Base-by-base conservation (phyloP, 2,797 vertebrate genomes). In the Gila robusta region DNA sequence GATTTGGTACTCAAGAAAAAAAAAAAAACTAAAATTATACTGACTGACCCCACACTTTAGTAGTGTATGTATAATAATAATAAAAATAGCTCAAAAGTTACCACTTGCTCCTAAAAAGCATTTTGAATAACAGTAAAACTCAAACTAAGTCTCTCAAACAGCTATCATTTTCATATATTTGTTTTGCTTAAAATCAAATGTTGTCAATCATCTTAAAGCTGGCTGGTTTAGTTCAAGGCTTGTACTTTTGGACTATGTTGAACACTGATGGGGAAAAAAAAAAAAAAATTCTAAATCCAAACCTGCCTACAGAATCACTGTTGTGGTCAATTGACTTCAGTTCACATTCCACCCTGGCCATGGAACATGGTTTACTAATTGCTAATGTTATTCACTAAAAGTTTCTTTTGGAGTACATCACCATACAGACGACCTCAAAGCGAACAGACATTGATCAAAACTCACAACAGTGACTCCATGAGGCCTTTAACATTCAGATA, bases 401-500 rank as follows among this genome's bases (percentile, higher is more conserved):
- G 9, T 26, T 79, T 41, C 5, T 59, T 5, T 41, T 26, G 3
- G 32, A 54, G 9, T 5, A 35, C 9, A 71, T 69, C 17, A 21
- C 19, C 8, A 37, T 69, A 21, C 5, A 37, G 67, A 54, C 0
- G 23, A 44, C 69, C 37, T 41, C 69, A 52, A 54, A 59, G 23
- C 0, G 7, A 21, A 66, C 59, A 79, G 59, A 32, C n/a, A 21
- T 21, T 8, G 35, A 47, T 16, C 44, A 64, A 79, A 64, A 41
- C 56, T 8, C 49, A 39, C 56, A 66, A 21, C 37, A 47, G 39
- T 47, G 37, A 47, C 39, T 21, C n/a, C 17, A 44, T 66, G 39
- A 64, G 37, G 28, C 37, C 62, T 67, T 81, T 37, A 69, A 59
- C 69, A 59, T 56, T 81, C 66, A 81, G 47, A 54, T 81, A 81